Evolutionary conservation across 92 coral and sea anemone genomes (phyloP).

Genomic region (Pocillopora meandrina): DNA sequence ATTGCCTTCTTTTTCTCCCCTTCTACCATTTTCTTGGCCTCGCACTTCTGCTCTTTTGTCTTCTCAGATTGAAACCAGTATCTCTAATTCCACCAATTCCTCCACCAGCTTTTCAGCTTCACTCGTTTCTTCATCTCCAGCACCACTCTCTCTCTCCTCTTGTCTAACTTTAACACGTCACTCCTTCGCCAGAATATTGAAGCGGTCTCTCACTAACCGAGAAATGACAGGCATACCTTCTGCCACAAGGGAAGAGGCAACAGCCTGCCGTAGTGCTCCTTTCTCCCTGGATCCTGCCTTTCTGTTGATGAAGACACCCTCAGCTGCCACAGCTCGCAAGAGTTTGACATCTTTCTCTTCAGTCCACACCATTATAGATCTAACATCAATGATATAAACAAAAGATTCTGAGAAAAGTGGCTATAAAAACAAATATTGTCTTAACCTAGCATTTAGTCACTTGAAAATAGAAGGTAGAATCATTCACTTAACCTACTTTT

Average conservation of each 20-base stretch:
- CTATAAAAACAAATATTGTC: too few relatives aligned
- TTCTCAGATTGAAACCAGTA: slow-evolving; percentile 43
- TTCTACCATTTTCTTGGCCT: slow-evolving; percentile 37
- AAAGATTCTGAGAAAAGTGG: neutral
- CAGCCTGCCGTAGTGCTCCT: slow-evolving; percentile 58
- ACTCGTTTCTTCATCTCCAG: slow-evolving; percentile 48
- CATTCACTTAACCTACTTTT: too few relatives aligned
- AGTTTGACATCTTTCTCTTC: slow-evolving; percentile 52
- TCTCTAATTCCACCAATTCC: slow-evolving; percentile 46
- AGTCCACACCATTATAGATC: slow-evolving; percentile 59
- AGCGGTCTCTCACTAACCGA: too few relatives aligned
- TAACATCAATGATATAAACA: neutral
- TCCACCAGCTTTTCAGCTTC: slow-evolving; percentile 61
- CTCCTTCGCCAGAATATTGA: too few relatives aligned
- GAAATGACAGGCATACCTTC: too few relatives aligned
- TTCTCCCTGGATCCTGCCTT: slow-evolving; percentile 54
- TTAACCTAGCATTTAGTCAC: too few relatives aligned
- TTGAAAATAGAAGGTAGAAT: too few relatives aligned
- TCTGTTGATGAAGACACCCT: slow-evolving; percentile 46
- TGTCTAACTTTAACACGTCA: neutral
- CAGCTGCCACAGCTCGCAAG: slow-evolving; percentile 57
- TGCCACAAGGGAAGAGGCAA: slow-evolving; percentile 41
- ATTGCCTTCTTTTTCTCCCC: slow-evolving; percentile 32
- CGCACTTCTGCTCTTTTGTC: slow-evolving; percentile 32
- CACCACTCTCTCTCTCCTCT: slow-evolving; percentile 64